Conservation (phyloP, 2,888 invertebrate genomes). For the Carpatolechia fugitivella region DNA sequence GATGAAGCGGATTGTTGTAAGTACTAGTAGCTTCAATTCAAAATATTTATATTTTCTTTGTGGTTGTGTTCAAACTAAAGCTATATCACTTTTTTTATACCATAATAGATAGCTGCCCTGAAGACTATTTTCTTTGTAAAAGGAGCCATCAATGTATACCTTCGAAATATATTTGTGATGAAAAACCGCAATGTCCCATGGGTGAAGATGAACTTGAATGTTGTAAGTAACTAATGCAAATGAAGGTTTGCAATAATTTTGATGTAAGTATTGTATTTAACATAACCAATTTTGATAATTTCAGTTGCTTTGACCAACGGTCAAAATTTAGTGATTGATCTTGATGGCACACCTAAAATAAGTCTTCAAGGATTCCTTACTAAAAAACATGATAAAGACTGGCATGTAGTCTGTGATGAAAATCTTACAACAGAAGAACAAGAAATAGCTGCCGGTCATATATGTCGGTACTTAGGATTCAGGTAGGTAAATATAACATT, state of each 20-base stretch:
- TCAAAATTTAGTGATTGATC: slow-evolving; percentile 76
- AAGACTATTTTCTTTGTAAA: slow-evolving; percentile 81
- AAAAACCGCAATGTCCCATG: slow-evolving; percentile 80
- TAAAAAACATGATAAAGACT: slow-evolving; percentile 79
- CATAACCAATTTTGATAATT: slow-evolving; percentile 37
- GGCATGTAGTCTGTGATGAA: slow-evolving; percentile 83
- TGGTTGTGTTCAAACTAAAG: no score
- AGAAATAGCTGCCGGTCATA: slow-evolving; percentile 72
- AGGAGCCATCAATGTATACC: slow-evolving; percentile 83
- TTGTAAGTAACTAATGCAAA: slow-evolving; percentile 74
- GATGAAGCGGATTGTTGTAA: slow-evolving; percentile 88
- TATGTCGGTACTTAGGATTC: slow-evolving; percentile 85
- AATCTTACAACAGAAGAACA: slow-evolving; percentile 61
- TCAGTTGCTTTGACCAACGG: slow-evolving; percentile 85
- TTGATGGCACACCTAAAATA: slow-evolving; percentile 80
- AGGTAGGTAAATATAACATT: slow-evolving; percentile 53
- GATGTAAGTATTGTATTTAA: no score
- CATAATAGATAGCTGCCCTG: slow-evolving; percentile 76
- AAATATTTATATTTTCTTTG: neutral
- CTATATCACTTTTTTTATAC: neutral
- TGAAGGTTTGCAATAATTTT: no score
- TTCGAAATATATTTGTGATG: slow-evolving; percentile 81
- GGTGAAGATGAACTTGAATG: slow-evolving; percentile 90
- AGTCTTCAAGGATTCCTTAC: slow-evolving; percentile 82
- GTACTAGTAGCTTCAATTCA: slow-evolving; percentile 31